Evolutionary conservation across 2,888 invertebrate species (phyloP).

Genomic region (Synanthedon andrenaeformis): DNA sequence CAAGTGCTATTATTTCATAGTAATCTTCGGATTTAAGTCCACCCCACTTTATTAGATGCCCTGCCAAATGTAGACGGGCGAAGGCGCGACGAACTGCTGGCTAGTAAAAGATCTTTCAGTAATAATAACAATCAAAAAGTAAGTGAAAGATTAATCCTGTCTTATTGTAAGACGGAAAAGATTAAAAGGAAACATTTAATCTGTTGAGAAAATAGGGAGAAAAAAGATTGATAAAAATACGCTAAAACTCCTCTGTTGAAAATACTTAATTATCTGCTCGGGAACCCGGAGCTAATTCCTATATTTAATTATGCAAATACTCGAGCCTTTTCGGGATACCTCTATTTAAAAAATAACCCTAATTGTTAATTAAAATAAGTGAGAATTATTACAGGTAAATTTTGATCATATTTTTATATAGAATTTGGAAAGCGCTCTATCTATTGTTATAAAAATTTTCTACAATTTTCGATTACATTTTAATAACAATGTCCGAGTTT

Average conservation of each 20-base stretch:
- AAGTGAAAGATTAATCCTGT: too few species aligned
- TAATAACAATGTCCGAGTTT: too few species aligned
- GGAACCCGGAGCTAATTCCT: constrained; percentile 35
- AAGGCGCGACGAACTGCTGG: too few species aligned
- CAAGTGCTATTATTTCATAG: too few species aligned
- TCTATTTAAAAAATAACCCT: neutral
- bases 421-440: too few species aligned
- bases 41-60: too few species aligned
- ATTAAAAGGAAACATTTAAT: constrained; percentile 28
- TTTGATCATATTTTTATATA: constrained; percentile 5
- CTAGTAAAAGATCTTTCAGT: too few species aligned
- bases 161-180: constrained; percentile 9
- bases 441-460: too few species aligned
- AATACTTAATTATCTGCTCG: constrained; percentile 42
- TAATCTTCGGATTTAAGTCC: too few species aligned
- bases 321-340: constrained; percentile 27
- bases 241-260: constrained; percentile 28
- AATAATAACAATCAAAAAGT: too few species aligned
- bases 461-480: too few species aligned
- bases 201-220: constrained; percentile 32
- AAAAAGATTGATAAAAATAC: constrained; percentile 15
- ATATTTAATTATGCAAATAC: constrained; percentile 58
- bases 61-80: too few species aligned
- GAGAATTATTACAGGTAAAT: constrained; percentile 14
- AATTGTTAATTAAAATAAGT: constrained; percentile 27